Evolutionary conservation across 1,140 invertebrate species (phyloP), one percentile per base, ranked within the genome.

Genomic region (Tetragonula clypearis): DNA sequence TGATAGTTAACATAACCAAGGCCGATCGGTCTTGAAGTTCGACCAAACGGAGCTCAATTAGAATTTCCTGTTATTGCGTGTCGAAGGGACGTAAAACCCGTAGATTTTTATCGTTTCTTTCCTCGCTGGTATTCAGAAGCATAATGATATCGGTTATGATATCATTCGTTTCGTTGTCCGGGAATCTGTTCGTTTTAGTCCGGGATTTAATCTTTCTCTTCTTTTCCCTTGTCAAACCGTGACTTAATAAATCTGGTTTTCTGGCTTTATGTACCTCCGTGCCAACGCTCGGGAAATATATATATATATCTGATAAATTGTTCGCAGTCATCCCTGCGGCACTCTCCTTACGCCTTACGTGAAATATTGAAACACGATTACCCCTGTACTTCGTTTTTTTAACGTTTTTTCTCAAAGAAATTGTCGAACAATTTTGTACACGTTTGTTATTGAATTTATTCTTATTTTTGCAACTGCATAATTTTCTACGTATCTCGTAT

Each of bases 191-290:
- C 41, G 41, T 49, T 49, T 49, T 49, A 49, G 41, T 49, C 21
- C 26, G 41, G 30, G 2, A 58, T 35, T 35, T 35, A 12, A 41
- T 1, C 15, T 69, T 69, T 55, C 23, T 14, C 12, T 41, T 1
- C 49, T 14, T 19, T 21, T 26, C 21, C 55, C 49, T 82, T 76
- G 55, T 55, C 72, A 41, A 66, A 4, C 23, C 5, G 1, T 49
- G 19, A n/a, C n/a, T 81, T 73, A 81, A 73, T 53, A 41, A 81
- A 73, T 41, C 68, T 30, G 30, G 12, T 81, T 81, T 82, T 74
- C 74, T 9, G 5, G 35, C 41, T 53, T 19, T 58, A 26, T 60
- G 17, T 30, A 56, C 26, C 60, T 23, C 26, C 17, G 35, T 41
- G 5, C 26, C 2, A 1, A 60, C 35, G 30, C 14, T 58, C 49